Evolutionary conservation across 2,113 vertebrate genomes (phyloP), one percentile per base, ranked within the genome.

Genomic region (Urocitellus parryii): DNA sequence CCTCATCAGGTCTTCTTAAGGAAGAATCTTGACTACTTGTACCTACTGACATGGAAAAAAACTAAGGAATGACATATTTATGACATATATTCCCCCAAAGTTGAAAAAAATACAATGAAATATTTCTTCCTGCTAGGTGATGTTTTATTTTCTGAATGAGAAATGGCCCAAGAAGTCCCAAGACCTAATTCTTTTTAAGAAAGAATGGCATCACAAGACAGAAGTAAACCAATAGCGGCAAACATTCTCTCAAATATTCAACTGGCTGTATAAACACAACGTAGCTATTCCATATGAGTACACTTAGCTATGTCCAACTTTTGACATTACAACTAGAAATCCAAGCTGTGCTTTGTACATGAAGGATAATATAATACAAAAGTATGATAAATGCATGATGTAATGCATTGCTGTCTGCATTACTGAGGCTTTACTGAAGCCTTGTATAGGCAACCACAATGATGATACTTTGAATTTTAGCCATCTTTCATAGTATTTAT

Each of bases 1-100:
- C 98, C 77, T 98, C 98, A 88, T 98, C 98, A 8, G 96, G 95
- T 96, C 58, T 97, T 86, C 76, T 98, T 96, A 98, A 84, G 16
- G 90, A 86, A 96, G 98, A 97, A 96, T 96, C 34, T 72, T 98
- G 98, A 96, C 92, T 95, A 76, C 96, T 97, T 94, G 97, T 96
- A 94, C 83, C 94, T 97, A 76, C 98, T 98, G 89, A 96, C 68
- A 80, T 94, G 34, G 29, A 88, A 83, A 34, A 92, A 96, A 88
- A 25, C 39, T 81, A 79, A 90, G n/a, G 81, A 51, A 70, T 56
- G 67, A 70, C 16, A 8, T 39, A 92, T 63, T 87, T 87, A 93
- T 51, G 45, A 24, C 70, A 80, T 8, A 90, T 73, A 91, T 22
- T 87, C 32, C 63, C 56, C 78, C 70, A 13, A 80, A 72, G 90